A percentile compares a stretch with the other conserved stretches of the same genome.
Evolutionary conservation across 2,797 vertebrate species (phyloP).

Genomic region (Hapalemur alaotrensis): DNA sequence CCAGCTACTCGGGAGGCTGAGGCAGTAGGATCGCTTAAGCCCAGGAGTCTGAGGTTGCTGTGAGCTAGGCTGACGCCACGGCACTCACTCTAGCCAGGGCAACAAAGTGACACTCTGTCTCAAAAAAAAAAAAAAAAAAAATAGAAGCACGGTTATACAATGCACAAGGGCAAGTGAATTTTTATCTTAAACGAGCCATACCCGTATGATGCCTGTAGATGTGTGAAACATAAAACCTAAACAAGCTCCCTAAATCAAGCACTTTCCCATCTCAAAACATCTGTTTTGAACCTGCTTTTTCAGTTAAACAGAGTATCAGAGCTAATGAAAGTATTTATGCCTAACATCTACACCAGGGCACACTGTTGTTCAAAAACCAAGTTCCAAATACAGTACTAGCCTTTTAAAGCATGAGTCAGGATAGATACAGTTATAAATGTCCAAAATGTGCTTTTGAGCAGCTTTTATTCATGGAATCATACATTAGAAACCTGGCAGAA

Average conservation of each 20-base stretch:
- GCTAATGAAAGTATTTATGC: not conserved
- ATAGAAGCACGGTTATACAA: not conserved
- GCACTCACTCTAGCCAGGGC: too few relatives aligned
- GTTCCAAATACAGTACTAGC: not conserved
- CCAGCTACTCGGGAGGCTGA: too few relatives aligned
- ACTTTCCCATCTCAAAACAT: not conserved
- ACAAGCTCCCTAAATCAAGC: not conserved
- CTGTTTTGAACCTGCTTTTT: not conserved
- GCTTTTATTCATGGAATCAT: not conserved
- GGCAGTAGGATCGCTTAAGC: too few relatives aligned
- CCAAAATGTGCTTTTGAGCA: not conserved
- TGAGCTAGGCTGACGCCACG: too few relatives aligned
- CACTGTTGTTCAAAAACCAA: constrained; percentile 1
- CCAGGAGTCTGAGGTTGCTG: too few relatives aligned
- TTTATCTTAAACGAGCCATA: not conserved
- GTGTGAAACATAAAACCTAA: not conserved
- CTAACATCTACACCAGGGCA: constrained; percentile 11
- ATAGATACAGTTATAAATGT: not conserved
- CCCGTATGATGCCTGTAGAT: not conserved
- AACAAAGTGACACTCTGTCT: too few relatives aligned
- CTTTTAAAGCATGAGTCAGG: not conserved
- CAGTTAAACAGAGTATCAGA: not conserved
- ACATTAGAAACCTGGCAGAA: not conserved
- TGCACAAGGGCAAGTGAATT: not conserved
- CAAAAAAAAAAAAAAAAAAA: too few relatives aligned